Percentiles rank a stretch among this genome's conserved stretches.
phyloP scores from a whole-genome alignment of 2,113 vertebrate genomes.

The Etheostoma spectabile region DNA sequence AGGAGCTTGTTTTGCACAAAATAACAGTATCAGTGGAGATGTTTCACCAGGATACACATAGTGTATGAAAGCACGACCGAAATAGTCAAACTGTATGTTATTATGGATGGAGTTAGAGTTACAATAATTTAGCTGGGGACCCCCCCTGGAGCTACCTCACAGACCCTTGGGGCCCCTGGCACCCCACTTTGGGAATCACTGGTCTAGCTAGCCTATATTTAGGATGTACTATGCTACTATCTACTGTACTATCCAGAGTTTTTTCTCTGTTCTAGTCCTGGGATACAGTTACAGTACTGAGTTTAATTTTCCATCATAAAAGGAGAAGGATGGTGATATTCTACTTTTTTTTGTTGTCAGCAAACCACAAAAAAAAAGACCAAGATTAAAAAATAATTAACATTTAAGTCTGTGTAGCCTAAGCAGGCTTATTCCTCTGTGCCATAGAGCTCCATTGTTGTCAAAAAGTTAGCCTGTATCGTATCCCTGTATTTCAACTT shows the following conservation, averaged over 20 bases:
- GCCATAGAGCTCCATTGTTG: background rate
- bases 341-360: background rate
- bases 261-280: background rate
- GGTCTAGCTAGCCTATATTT: background rate
- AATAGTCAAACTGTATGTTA: no score
- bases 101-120: no score
- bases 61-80: no score
- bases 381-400: no score
- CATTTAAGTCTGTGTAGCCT: no score
- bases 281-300: background rate
- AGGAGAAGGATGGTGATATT: background rate
- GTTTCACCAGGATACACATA: no score
- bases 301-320: background rate
- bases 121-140: no score
- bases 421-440: background rate
- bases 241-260: background rate
- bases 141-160: no score
- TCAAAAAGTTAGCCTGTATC: background rate
- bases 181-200: no score
- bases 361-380: background rate
- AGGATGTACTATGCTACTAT: background rate
- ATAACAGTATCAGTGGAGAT: no score
- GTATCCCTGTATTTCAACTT: background rate
- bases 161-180: no score
- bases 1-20: no score